Evolutionary conservation across 2,888 invertebrate species (phyloP), one percentile per base, ranked within the genome.

Genomic region (Tinea pellionella): DNA sequence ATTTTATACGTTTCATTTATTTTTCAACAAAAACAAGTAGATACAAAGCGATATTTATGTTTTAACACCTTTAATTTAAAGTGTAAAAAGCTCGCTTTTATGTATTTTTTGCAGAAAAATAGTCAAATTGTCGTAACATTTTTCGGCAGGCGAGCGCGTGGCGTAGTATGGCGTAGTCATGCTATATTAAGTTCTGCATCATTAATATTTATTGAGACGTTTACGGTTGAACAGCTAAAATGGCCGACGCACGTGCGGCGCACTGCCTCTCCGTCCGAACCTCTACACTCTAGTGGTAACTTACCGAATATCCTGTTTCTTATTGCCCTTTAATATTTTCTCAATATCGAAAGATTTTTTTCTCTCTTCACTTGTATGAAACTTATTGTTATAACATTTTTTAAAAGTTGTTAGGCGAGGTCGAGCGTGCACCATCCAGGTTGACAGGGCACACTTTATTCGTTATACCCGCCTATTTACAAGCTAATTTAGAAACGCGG

Each of bases 141-240:
- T 79, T 81, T 80, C 73, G 78, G 77, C 71, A 76, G 76, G 30
- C 32, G 57, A 32, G 32, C 57, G 30, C 57, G 57, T 55, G 32
- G 32, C 57, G 57, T 32, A 32, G 32, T 57, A 32, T 55, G 32
- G 32, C 57, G 57, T 32, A 32, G 32, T 57, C 57, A 32, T 16
- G 57, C 73, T 75, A 78, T 80, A 81, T 79, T 74, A 78, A 73
- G 71, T 80, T 80, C 77, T 78, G 74, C 72, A 73, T 78, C 79
- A 81, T 82, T 81, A 82, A 82, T 82, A 82, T 83, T 82, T 81
- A 83, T 80, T 74, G 75, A 74, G 70, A 75, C 78, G 74, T 80
- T 80, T 80, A 80, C 77, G 78, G 77, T 74, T 77, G 69, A 67
- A 72, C 75, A 71, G 74, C 76, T 29, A 57, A 32, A 57, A 57